Evolutionary conservation across 2,888 invertebrate species (phyloP).

Genomic region (Caenorhabditis panamensis): DNA sequence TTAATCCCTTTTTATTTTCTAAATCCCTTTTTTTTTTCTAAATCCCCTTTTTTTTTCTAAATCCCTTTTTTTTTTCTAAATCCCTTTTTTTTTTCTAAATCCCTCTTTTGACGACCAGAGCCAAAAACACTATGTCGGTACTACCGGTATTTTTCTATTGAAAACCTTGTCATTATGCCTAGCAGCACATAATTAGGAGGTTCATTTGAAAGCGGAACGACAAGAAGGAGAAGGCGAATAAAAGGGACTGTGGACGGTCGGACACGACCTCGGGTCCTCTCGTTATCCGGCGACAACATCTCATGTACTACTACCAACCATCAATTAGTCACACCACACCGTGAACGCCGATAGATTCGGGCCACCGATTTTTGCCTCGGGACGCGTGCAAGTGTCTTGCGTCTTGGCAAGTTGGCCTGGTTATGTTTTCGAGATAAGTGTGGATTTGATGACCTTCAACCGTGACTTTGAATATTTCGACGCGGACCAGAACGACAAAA

Average conservation of each 20-base stretch:
- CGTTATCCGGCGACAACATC: slow-evolving; percentile 61
- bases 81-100: too few species aligned
- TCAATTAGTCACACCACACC: slow-evolving; percentile 65
- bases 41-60: too few species aligned
- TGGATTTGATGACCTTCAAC: slow-evolving; percentile 50
- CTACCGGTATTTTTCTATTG: not conserved
- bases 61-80: too few species aligned
- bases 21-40: too few species aligned
- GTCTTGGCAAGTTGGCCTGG: slow-evolving; percentile 45
- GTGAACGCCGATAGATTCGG: slow-evolving; percentile 60
- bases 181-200: slow-evolving; percentile 46
- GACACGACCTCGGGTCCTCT: slow-evolving; percentile 57
- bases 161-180: slow-evolving; percentile 42
- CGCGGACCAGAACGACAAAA: not conserved
- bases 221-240: slow-evolving; percentile 6
- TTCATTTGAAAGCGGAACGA: slow-evolving; percentile 27
- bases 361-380: slow-evolving; percentile 42
- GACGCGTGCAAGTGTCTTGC: slow-evolving; percentile 19
- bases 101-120: too few species aligned
- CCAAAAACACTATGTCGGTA: not conserved
- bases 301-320: slow-evolving; percentile 65
- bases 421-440: slow-evolving; percentile 57
- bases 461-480: slow-evolving; percentile 1
- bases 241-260: slow-evolving; percentile 44
- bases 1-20: too few species aligned